Base-by-base conservation (phyloP, 2,113 vertebrate species). In the Semicossyphus pulcher region DNA sequence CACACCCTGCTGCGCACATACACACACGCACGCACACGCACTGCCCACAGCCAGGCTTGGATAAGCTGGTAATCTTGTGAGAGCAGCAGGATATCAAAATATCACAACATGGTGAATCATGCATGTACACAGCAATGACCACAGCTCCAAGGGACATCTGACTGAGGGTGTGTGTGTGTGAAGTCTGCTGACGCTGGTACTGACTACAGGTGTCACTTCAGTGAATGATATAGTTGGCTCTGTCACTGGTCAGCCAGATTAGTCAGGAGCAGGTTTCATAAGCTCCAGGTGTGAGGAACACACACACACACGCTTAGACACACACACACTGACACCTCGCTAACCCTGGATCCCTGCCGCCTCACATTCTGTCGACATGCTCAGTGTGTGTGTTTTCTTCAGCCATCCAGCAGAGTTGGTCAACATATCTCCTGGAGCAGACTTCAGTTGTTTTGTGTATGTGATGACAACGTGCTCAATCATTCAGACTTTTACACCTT, bases 81-180 rank as follows among this genome's bases (percentile, higher is more conserved):
- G 76, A 76, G 62, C 62, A 68, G 57, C 71, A 69, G 44, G 71
- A 51, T 77, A 86, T 70, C 78, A 70, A 62, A 66, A 70, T 72
- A 83, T 81, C 69, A 64, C 48, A 56, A 80, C 57, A 62, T 71
- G 60, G 66, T 85, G 74, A 75, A 78, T 70, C 66, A 74, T 59
- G 65, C 69, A 66, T 76, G 39, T 53, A 45, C 72, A 72, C 77
- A 78, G 60, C 48, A 61, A 42, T 61, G 78, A 83, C 85, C 59
- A 70, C 36, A 47, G 60, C 70, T 77, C 32, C 16, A 10, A 51
- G 52, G 70, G 51, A 45, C 3, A 10, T 52, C 20, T 62, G 57
- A 23, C 20, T 48, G 36, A 51, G 20, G 7, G 12, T 41, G 44
- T 66, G 52, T 76, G 52, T 59, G 28, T 41, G 36, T 70, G 47